Conservation (phyloP, 2,888 invertebrate species). For the Drosophila setosimentum region DNA sequence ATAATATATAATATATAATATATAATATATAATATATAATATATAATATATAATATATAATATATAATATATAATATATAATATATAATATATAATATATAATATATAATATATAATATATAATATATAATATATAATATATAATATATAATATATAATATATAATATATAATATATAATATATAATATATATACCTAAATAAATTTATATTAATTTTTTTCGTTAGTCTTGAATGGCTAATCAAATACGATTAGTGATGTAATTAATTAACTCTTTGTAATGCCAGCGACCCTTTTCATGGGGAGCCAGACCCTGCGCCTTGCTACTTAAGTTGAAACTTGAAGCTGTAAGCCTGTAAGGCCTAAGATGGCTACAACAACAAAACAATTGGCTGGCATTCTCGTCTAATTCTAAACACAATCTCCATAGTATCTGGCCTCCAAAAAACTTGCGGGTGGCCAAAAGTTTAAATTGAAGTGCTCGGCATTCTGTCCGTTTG, state of each 20-base stretch:
- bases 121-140: too few species aligned
- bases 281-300: constrained; percentile 30
- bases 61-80: too few species aligned
- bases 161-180: neutral
- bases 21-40: too few species aligned
- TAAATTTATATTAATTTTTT: neutral
- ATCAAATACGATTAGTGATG: constrained; percentile 51
- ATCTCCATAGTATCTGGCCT: constrained; percentile 35
- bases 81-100: too few species aligned
- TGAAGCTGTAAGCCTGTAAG: constrained; percentile 26
- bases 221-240: constrained; percentile 8
- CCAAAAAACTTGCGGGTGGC: constrained; percentile 19
- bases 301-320: neutral
- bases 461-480: constrained; percentile 75
- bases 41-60: too few species aligned
- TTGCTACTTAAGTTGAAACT: constrained; percentile 17
- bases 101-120: too few species aligned
- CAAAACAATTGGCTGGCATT: constrained; percentile 39
- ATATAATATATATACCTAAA: neutral
- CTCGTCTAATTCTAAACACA: constrained; percentile 43
- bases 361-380: constrained; percentile 8
- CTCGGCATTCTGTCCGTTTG: constrained; percentile 36
- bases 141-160: too few species aligned
- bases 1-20: too few species aligned
- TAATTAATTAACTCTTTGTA: constrained; percentile 50